Percentiles rank a stretch among this genome's conserved stretches.
Conservation (phyloP, 2,113 vertebrate genomes). For the Crotalus helleri region DNA sequence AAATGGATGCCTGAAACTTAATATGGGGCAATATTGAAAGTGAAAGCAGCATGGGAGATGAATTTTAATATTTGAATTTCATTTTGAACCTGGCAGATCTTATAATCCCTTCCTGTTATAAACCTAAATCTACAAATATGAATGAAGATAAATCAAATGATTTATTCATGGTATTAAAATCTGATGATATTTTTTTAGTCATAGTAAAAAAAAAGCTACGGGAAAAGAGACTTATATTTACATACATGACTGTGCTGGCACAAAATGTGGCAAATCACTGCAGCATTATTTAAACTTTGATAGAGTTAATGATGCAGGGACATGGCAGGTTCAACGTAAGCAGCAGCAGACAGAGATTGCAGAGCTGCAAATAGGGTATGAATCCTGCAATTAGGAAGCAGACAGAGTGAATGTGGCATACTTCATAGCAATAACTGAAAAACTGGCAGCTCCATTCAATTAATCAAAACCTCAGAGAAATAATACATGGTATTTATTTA, state of each 20-base stretch:
- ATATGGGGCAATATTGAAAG: neutral
- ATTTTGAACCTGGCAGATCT: neutral
- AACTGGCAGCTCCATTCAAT: neutral
- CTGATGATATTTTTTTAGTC: neutral
- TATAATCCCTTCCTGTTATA: neutral
- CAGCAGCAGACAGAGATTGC: neutral
- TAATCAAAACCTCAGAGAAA: neutral
- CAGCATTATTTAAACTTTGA: neutral
- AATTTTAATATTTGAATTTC: neutral
- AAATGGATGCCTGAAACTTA: neutral
- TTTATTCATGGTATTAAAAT: neutral
- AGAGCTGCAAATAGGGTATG: neutral
- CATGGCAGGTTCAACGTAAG: neutral
- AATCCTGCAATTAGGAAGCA: neutral
- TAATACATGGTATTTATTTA: neutral
- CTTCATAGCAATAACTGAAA: neutral
- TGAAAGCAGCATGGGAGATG: neutral
- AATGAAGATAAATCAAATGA: neutral
- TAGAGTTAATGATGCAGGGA: neutral
- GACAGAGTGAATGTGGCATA: neutral
- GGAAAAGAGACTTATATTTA: too few relatives aligned
- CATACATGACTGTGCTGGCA: neutral
- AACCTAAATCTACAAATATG: neutral
- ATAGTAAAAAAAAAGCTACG: neutral
- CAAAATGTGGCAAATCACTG: neutral